These are phyloP conservation scores for Tolypeutes matacus DNA, from an alignment of 2,797 vertebrate genomes.

Conservation along the genomic window DNA sequence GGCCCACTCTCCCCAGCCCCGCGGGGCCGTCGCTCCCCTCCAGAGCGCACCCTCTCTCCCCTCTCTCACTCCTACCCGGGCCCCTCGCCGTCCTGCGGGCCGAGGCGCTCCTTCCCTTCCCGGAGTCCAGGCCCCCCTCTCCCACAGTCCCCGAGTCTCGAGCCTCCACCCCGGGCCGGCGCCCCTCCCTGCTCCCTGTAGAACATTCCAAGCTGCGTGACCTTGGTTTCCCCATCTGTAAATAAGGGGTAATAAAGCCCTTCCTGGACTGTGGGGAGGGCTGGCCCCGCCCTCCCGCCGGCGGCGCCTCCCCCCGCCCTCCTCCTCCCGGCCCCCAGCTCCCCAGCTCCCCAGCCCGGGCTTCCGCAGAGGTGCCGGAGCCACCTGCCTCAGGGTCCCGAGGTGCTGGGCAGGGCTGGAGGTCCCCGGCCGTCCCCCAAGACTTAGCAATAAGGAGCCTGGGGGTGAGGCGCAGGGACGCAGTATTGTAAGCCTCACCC, in stretches of 20 bases:
- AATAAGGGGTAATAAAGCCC: background rate
- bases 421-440: background rate
- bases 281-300: no score
- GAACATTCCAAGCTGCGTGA: background rate
- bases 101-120: background rate
- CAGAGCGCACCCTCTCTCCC: background rate
- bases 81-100: background rate
- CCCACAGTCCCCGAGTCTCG: no score
- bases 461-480: background rate
- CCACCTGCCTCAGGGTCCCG: background rate
- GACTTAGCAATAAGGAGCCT: background rate
- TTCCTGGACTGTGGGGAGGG: background rate
- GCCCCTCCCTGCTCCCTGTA: background rate
- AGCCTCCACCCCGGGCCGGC: background rate
- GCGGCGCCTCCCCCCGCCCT: no score
- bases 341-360: no score
- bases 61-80: background rate
- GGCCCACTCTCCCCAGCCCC: constrained; percentile 24
- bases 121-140: background rate
- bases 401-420: background rate
- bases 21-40: background rate
- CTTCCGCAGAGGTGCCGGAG: background rate
- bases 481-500: background rate
- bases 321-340: no score
- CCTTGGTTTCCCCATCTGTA: background rate